Percentiles rank a stretch among this genome's conserved stretches.
phyloP scores from a whole-genome alignment of 2,113 vertebrate species.

The Hystrix cristata region DNA sequence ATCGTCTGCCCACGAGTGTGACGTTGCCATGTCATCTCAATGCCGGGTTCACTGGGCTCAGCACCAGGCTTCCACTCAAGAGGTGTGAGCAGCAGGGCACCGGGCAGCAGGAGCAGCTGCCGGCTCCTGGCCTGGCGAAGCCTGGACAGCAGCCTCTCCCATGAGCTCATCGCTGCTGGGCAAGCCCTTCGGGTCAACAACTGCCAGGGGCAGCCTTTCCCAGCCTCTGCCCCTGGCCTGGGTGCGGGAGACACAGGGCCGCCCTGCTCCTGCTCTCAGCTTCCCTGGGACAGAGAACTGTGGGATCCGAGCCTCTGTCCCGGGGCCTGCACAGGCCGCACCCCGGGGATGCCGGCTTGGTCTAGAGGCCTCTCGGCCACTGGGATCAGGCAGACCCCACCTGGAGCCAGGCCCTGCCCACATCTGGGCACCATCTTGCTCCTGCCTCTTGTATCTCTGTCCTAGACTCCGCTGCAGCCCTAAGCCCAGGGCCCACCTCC shows the following conservation, averaged over 20 bases:
- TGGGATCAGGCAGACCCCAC: neutral
- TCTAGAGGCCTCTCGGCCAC: neutral
- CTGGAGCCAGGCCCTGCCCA: neutral
- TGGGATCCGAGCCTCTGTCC: neutral
- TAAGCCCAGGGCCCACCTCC: neutral
- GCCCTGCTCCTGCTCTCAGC: neutral
- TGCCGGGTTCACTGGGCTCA: neutral
- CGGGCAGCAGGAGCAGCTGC: conserved; percentile 4
- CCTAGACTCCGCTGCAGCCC: neutral
- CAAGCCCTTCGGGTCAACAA: conserved; percentile 77
- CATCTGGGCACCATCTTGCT: neutral
- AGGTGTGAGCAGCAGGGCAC: neutral
- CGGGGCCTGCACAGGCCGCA: fast-evolving
- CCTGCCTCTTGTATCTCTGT: neutral
- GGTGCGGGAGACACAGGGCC: neutral
- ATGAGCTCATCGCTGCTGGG: conserved; percentile 77
- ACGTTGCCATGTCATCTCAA: neutral
- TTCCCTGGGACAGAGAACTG: neutral
- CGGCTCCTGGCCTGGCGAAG: neutral
- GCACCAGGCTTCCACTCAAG: neutral
- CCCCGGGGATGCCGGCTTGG: neutral
- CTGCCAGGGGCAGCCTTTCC: conserved; percentile 26
- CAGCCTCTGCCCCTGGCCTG: neutral
- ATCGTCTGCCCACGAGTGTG: neutral
- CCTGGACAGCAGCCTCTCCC: conserved; percentile 78